Evolutionary conservation across 2,888 invertebrate species (phyloP), one percentile per base, ranked within the genome.

Genomic region (Adineta ricciae): DNA sequence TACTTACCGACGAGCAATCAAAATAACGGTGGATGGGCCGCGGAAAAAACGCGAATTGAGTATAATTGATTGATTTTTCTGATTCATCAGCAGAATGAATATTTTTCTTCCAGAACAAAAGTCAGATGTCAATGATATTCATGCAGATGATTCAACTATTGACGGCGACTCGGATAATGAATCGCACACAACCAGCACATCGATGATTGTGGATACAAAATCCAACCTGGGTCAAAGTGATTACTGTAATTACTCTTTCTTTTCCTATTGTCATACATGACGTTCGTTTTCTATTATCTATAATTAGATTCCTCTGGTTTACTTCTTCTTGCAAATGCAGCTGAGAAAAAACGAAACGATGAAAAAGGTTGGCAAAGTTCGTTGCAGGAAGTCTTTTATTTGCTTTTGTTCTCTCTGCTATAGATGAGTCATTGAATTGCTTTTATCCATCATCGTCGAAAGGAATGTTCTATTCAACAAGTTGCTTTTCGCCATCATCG

Each of bases 21-120:
- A 99, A 93, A 97, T 99, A 87, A 99, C 98, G 85, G 98, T 99
- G 86, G 99, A 99, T 91, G 99, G 99, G 88, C 99, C 99, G 1
- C 92, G 98, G 27, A 64, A 64, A 27, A 64, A 21, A 64, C 56
- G 56, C 11, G 56, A 64, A 64, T 27, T 64, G 4, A 64, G 56
- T 64, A 64, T 21, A n/a, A n/a, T n/a, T n/a, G 46, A 46, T 46
- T 46, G 5, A 11, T 46, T 46, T 46, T 46, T 11, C 46, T 46
- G 46, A n/a, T 64, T 24, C 2, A 21, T 27, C 3, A 19, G 19
- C 19, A 16, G 14, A 50, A 50, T 64, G n/a, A 64, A 4, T 64
- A 2, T 27, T 3, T 27, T 27, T 64, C 9, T 64, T 64, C 8
- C 27, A 64, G 56, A 64, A 64, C 56, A 21, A n/a, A 64, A 64